Evolutionary conservation across 2,888 invertebrate species (phyloP), one percentile per base, ranked within the genome.

Genomic region (Erebia ligea): DNA sequence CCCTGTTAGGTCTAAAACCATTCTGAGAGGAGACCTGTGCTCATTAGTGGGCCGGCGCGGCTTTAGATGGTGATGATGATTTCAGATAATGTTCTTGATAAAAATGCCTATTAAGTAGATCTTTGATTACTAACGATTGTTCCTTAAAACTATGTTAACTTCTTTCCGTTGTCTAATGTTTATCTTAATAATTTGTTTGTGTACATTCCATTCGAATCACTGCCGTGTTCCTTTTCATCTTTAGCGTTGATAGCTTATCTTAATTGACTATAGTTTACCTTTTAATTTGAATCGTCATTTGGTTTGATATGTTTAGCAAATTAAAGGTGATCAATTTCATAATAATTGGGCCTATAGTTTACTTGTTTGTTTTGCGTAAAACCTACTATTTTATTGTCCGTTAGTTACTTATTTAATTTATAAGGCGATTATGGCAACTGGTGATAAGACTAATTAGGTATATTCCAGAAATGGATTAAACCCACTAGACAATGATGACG

Each of bases 191-290:
- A 34, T 56, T 19, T 40, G 17, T 65, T 65, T 42, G 42, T 56
- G 56, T 40, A 54, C 19, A 40, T 54, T 64, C n/a, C 13, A 15
- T n/a, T n/a, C 3, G 52, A 54, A 50, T n/a, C 5, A 1, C 34
- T 15, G 10, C 19, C 11, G 21, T 15, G 34, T 58, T 58, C 21
- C 58, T 21, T 58, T 5, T 15, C 13, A 21, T 21, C 25, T 21
- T 52, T 17, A 17, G 34, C 42, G 15, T 65, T 15, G 52, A 54
- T 56, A 65, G 17, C 42, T 52, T 56, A 65, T 65, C 65, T 56
- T 54, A 65, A 65, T 65, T 19, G 34, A 19, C 6, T 65, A 64
- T 40, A 42, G 65, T 65, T 40, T 54, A 19, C 34, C 19, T 40
- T 54, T 40, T 65, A 61, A 61, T 45, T 11, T 42, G 19, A 42